phyloP scores from a whole-genome alignment of 2,797 vertebrate genomes.

The Sebastes trivittatus region DNA sequence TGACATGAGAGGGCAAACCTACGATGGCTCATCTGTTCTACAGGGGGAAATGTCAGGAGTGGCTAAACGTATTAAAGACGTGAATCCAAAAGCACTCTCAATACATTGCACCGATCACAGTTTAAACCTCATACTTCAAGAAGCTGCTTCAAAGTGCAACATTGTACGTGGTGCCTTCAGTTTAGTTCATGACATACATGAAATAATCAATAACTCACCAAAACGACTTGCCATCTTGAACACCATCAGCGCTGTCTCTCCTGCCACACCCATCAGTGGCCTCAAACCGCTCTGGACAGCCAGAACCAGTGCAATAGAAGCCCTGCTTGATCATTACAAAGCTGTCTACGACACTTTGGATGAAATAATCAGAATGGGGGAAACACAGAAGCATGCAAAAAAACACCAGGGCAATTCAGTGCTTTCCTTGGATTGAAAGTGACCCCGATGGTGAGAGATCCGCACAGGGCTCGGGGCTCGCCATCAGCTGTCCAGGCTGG shows the following conservation, averaged over 20 bases:
- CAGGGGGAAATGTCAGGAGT: background rate
- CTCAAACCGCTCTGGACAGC: background rate
- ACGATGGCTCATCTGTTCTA: background rate
- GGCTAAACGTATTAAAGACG: background rate
- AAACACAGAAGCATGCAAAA: too few species aligned
- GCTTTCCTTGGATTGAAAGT: too few species aligned
- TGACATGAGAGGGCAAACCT: background rate
- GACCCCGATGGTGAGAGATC: too few species aligned
- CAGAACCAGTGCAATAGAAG: background rate
- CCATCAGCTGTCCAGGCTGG: too few species aligned
- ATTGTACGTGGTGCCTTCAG: background rate
- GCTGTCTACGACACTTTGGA: background rate
- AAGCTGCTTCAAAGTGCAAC: background rate
- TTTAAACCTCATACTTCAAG: background rate
- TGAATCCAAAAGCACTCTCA: background rate
- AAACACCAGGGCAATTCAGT: too few species aligned
- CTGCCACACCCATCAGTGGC: background rate
- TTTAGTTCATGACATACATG: background rate
- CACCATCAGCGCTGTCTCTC: background rate
- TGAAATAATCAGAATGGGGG: background rate
- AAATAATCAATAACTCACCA: background rate
- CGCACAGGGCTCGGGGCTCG: too few species aligned
- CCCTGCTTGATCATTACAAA: background rate
- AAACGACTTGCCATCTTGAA: background rate
- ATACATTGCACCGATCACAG: background rate